phyloP scores from a whole-genome alignment of 2,888 invertebrate species.

The Atethmia centrago region DNA sequence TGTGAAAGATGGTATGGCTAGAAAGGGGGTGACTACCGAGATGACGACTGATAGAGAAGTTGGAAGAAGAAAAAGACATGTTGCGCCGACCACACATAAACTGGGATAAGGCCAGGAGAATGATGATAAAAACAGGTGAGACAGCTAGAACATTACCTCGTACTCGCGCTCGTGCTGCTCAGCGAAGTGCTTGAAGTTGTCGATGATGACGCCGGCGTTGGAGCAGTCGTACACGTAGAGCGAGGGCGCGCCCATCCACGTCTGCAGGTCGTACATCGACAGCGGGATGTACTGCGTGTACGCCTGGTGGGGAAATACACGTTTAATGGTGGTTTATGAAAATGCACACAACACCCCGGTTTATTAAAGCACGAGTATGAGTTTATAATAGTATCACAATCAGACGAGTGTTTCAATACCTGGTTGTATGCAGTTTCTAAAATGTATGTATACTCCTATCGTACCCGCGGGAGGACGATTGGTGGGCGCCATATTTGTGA shows the following conservation, averaged over 20 bases:
- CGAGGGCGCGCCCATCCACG: conserved; percentile 99
- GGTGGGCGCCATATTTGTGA: not conserved
- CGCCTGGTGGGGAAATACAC: conserved; percentile 89
- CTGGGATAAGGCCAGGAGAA: not conserved
- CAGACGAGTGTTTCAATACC: not conserved
- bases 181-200: conserved; percentile 97
- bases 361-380: not conserved
- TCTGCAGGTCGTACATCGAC: conserved; percentile 99
- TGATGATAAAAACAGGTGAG: not conserved
- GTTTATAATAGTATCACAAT: not conserved
- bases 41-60: not conserved
- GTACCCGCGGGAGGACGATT: too few species aligned
- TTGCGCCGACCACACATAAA: not conserved
- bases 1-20: not conserved
- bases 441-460: too few species aligned
- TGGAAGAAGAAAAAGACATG: too few species aligned
- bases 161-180: conserved; percentile 96
- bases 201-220: conserved; percentile 98
- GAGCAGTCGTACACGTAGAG: conserved; percentile 99
- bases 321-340: too few species aligned
- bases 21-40: not conserved
- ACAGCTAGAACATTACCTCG: conserved; percentile 69
- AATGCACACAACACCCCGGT: not conserved
- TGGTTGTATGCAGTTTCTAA: not conserved
- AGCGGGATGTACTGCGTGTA: conserved; percentile 99